Base-by-base conservation (phyloP, 1,140 invertebrate species). In the Panagrolaimus sp. region DNA sequence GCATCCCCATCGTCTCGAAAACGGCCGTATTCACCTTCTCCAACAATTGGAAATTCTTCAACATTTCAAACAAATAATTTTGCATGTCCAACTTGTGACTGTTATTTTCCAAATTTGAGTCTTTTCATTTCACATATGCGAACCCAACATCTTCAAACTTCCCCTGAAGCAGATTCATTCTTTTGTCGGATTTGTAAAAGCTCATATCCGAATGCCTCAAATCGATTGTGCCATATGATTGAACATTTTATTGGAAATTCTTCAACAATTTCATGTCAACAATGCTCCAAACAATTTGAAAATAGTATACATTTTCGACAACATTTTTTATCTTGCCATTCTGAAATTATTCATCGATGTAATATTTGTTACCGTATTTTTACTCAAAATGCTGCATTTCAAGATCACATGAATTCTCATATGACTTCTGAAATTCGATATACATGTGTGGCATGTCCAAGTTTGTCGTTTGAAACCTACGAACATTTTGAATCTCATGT, bases 281-380 rank as follows among this genome's bases (percentile, higher is more conserved):
- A 70, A 45, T 76, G 75, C 24, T 68, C 70, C 4, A 63, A 64
- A n/a, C 73, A 32, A 14, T 76, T 76, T 43, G 48, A 63, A 21
- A 66, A 12, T n/a, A 63, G 64, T 15, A 24, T 47, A n/a, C 24
- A 58, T 17, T 72, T 72, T 38, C 71, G 71, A 10, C 26, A 68
- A 43, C 75, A 76, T 44, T 74, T 76, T 63, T 63, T 17, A 15
- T 38, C 44, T 26, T 26, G 6, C 52, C 73, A 74, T 62, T 67
- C 70, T 14, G 68, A 72, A 21, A n/a, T 69, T 24, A 14, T 66
- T 38, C 73, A 24, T 17, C 43, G 74, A 15, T 75, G 74, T 43
- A 28, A 46, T 44, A 43, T 76, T 12, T 75, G 73, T 63, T 58
- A 26, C 28, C 1, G 17, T 12, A 28, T 58, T 8, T 58, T 58